Percentiles rank a stretch among this genome's conserved stretches.
phyloP scores from a whole-genome alignment of 2,888 invertebrate genomes.

The Polylopha cassiicola region DNA sequence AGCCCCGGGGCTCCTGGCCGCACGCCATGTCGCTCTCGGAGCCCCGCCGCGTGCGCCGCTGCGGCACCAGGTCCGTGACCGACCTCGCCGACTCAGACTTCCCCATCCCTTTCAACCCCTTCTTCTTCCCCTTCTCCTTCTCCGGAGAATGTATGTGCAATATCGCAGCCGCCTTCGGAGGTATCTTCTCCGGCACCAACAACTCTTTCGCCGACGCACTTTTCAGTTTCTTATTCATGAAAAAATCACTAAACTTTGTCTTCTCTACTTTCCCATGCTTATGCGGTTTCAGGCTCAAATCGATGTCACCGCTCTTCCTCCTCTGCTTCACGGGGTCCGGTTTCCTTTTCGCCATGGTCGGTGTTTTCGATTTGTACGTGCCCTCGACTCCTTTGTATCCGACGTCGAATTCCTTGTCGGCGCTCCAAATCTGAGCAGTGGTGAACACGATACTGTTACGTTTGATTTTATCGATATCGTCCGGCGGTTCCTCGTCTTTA shows the following conservation, averaged over 20 bases:
- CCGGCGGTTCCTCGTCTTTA: constrained; percentile 57
- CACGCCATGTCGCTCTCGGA: constrained; percentile 66
- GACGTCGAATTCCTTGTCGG: constrained; percentile 61
- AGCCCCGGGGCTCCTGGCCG: constrained; percentile 51
- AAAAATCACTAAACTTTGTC: constrained; percentile 66
- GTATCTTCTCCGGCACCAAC: constrained; percentile 70
- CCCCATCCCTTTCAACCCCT: constrained; percentile 56
- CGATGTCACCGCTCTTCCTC: constrained; percentile 65
- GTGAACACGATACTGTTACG: constrained; percentile 56
- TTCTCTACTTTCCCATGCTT: constrained; percentile 61
- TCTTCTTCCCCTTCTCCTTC: constrained; percentile 47
- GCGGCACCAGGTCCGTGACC: constrained; percentile 47
- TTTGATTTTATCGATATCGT: constrained; percentile 53
- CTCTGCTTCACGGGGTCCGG: constrained; percentile 50
- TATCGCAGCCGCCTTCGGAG: constrained; percentile 80
- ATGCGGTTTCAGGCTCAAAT: constrained; percentile 61
- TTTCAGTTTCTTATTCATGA: constrained; percentile 67
- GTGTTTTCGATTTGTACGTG: constrained; percentile 67
- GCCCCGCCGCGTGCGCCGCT: constrained; percentile 56
- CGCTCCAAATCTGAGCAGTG: constrained; percentile 54
- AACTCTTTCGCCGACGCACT: constrained; percentile 65
- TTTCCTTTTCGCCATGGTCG: constrained; percentile 65
- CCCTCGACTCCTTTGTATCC: constrained; percentile 68
- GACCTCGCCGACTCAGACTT: constrained; percentile 64
- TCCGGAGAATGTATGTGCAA: constrained; percentile 75